phyloP scores from a whole-genome alignment of 2,113 vertebrate genomes.

The Anhinga anhinga region DNA sequence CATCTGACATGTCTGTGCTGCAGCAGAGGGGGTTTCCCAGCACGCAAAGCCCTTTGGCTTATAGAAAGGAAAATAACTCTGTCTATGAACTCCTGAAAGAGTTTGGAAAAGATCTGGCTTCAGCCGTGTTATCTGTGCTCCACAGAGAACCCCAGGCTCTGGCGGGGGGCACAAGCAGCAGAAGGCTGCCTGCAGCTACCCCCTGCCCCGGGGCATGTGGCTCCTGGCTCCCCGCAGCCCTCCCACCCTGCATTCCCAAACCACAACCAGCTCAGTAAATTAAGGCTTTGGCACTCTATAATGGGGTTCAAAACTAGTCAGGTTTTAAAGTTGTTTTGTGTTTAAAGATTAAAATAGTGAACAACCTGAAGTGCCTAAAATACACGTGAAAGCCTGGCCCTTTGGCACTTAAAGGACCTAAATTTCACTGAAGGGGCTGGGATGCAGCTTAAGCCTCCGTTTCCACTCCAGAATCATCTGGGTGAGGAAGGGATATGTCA shows the following conservation, averaged over 20 bases:
- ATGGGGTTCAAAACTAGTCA: background rate
- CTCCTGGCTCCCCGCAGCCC: background rate
- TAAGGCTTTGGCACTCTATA: background rate
- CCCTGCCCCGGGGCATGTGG: rapidly evolving
- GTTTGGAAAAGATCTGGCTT: background rate
- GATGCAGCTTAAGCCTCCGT: background rate
- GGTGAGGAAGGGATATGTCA: background rate
- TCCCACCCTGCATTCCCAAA: background rate
- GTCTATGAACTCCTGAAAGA: background rate
- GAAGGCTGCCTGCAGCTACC: background rate
- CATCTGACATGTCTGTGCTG: background rate
- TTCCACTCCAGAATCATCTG: background rate
- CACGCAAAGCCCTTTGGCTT: background rate
- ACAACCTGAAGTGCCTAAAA: background rate
- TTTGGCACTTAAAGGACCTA: background rate
- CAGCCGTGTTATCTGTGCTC: background rate
- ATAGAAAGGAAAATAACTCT: background rate
- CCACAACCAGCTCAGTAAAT: background rate
- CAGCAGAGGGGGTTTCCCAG: constrained; percentile 29
- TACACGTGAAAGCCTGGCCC: background rate
- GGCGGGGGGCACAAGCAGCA: background rate
- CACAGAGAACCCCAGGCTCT: background rate
- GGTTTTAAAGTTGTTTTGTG: background rate
- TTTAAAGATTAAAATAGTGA: background rate
- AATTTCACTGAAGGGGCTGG: background rate